Conservation (phyloP, 1,140 invertebrate genomes). For the Caenorhabditis remanei region DNA sequence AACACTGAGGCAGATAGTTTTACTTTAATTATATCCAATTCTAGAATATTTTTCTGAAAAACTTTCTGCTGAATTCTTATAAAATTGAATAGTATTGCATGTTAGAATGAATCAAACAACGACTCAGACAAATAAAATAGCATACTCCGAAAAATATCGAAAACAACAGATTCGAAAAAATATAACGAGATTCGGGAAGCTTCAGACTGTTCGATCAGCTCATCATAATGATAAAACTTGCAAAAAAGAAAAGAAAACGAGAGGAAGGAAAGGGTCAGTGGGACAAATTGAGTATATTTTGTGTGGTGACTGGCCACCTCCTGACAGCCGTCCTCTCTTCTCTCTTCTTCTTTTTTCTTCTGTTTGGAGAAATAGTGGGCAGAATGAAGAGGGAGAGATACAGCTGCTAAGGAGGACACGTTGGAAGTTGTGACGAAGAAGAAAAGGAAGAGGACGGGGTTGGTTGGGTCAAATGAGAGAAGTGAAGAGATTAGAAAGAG, state of each 20-base stretch:
- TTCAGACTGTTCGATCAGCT: too few species aligned
- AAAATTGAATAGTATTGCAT: too few species aligned
- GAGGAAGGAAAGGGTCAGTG: constrained; percentile 38
- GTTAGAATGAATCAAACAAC: too few species aligned
- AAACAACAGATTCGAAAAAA: too few species aligned
- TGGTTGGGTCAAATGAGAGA: constrained; percentile 19
- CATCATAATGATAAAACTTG: neutral
- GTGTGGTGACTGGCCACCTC: constrained; percentile 30
- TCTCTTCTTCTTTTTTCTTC: neutral
- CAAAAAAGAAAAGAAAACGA: neutral
- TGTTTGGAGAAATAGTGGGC: constrained; percentile 4
- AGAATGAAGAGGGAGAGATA: neutral
- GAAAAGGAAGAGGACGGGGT: constrained; percentile 12
- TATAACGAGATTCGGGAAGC: too few species aligned
- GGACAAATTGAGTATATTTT: constrained; percentile 38
- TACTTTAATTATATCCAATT: too few species aligned
- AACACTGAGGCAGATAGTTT: too few species aligned
- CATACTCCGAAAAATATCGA: too few species aligned
- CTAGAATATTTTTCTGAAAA: too few species aligned
- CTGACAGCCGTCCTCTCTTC: constrained; percentile 9
- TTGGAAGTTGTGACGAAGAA: constrained; percentile 49
- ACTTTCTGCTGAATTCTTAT: too few species aligned
- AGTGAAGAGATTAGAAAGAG: neutral
- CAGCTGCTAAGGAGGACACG: constrained; percentile 51
- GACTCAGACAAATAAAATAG: too few species aligned